Conservation (phyloP, 64 coral and sea anemone genomes). For the Acropora tenuis region DNA sequence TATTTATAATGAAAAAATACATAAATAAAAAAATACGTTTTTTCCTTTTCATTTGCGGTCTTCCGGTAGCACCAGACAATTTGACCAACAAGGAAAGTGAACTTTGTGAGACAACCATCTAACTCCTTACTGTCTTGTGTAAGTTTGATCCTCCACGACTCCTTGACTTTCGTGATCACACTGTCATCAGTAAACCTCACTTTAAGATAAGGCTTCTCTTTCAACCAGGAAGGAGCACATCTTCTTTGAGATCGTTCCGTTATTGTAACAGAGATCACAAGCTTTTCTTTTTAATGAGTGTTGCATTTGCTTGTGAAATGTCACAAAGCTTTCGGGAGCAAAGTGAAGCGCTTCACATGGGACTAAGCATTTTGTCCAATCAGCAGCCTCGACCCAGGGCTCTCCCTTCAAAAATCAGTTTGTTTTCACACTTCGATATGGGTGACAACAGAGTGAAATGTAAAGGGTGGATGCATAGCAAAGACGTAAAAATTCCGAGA, state of each 20-base stretch:
- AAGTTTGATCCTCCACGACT: constrained; percentile 25
- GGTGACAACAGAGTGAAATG: not conserved
- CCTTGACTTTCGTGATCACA: constrained; percentile 7
- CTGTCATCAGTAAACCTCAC: constrained; percentile 34
- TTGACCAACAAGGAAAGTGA: constrained; percentile 27
- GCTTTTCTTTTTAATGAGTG: no score
- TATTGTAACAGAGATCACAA: constrained; percentile 3
- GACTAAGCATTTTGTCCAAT: not conserved
- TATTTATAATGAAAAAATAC: no score
- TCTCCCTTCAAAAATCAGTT: not conserved
- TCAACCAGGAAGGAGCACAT: constrained; percentile 44
- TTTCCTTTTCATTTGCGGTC: constrained; percentile 23
- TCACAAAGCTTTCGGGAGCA: not conserved
- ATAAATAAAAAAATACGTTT: not conserved
- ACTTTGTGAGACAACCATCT: constrained; percentile 26
- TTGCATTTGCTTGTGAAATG: not conserved
- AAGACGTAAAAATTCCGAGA: constrained; percentile 41
- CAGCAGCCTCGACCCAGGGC: not conserved
- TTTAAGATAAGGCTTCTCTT: constrained; percentile 31
- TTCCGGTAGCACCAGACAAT: constrained; percentile 50
- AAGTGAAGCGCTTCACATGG: not conserved
- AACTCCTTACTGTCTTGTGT: not conserved
- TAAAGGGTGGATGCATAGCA: constrained; percentile 33
- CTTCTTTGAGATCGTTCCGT: constrained; percentile 25
- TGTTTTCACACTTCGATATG: not conserved